Evolutionary conservation across 2,888 invertebrate genomes (phyloP), one percentile per base, ranked within the genome.

Genomic region (Synergus itoensis): DNA sequence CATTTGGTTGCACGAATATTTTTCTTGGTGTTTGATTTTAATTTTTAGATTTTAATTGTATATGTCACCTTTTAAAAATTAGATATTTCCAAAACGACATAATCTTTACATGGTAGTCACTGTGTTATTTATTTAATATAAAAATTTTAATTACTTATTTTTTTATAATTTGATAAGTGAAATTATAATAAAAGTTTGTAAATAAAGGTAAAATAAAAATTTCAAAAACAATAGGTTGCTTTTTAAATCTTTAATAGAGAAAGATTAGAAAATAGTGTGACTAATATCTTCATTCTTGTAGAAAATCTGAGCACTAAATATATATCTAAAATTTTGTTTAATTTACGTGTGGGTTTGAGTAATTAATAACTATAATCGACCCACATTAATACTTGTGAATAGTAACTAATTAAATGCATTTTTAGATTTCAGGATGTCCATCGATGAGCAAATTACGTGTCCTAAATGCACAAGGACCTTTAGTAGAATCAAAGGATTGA

Each of bases 371-470:
- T 53, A 73, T 53, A 40, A n/a, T 53, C 53, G 11, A 36, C 1
- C 16, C 0, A n/a, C 8, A n/a, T 36, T 28, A 8, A 16, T 16
- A 60, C 12, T 28, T 28, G 5, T 48, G 8, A 48, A 16, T 21
- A 36, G 1, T 9, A 9, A 18, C 43, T 43, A 67, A 69, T 45
- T n/a, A 67, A 43, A 18, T 14, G 8, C 5, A 43, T 18, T 43
- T 67, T 73, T 73, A 73, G 73, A 73, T 73, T 73, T 36, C 73
- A 73, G 73, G 3, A 9, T 40, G 36, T 73, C 73, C n/a, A n/a
- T 5, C 28, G 73, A 53, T n/a, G 53, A 16, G 4, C 53, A 16
- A 53, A 53, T 53, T n/a, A 4, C n/a, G 8, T 73, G 73, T 53
- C 73, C 73, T 36, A 28, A 73, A 53, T 73, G 73, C 36, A 53